Percentiles rank a stretch among this genome's conserved stretches.
Conservation (phyloP, 2,888 invertebrate genomes). For the Blera fallax region DNA sequence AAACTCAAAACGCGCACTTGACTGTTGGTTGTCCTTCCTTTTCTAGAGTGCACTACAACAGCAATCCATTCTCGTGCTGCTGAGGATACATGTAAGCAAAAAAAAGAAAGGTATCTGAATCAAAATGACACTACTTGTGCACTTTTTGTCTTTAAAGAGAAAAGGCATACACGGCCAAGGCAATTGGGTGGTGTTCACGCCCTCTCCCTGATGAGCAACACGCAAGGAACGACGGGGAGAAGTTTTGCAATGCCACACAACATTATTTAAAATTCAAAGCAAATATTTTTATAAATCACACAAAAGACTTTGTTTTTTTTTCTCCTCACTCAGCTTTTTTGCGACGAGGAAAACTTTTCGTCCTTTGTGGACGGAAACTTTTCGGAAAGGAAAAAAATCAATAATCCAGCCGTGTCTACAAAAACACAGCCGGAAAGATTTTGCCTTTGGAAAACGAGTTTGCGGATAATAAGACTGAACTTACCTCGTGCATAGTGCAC, state of each 20-base stretch:
- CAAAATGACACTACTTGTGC: conserved; percentile 53
- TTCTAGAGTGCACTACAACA: conserved; percentile 59
- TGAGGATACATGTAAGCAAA: conserved; percentile 22
- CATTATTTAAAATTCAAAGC: conserved; percentile 48
- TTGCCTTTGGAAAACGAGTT: not conserved
- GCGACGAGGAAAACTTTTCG: conserved; percentile 27
- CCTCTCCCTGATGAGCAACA: conserved; percentile 49
- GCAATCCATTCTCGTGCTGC: conserved; percentile 49
- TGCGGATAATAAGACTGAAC: conserved; percentile 1
- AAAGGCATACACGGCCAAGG: conserved; percentile 67
- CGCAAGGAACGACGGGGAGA: conserved; percentile 1
- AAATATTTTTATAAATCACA: conserved; percentile 52
- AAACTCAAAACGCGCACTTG: conserved; percentile 54
- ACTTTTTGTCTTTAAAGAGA: conserved; percentile 36
- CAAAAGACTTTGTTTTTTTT: conserved; percentile 40
- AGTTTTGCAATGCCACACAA: conserved; percentile 4
- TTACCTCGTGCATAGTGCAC: conserved; percentile 49
- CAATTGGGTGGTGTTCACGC: conserved; percentile 68
- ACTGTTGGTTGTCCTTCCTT: conserved; percentile 45
- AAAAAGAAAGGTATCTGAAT: conserved; percentile 29
- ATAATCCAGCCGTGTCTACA: conserved; percentile 63
- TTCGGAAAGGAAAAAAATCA: conserved; percentile 61
- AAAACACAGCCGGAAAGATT: conserved; percentile 65
- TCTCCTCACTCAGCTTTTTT: not conserved
- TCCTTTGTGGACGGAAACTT: conserved; percentile 55